Evolutionary conservation across 2,113 vertebrate species (phyloP).

Genomic region (Dascyllus trimaculatus): DNA sequence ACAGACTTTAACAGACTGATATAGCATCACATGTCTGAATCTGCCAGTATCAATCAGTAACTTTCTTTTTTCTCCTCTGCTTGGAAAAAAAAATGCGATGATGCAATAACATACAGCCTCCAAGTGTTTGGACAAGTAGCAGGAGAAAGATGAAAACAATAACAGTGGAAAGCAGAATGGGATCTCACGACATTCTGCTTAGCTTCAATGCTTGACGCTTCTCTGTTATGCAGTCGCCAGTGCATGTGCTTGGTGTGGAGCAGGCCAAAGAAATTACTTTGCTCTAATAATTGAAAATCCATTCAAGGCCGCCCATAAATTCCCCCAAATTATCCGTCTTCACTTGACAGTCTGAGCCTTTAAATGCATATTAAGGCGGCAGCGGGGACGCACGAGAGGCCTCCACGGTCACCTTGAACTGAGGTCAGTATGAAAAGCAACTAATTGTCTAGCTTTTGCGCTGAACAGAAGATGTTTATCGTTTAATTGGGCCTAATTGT

Average conservation of each 20-base stretch:
- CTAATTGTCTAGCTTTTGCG: conserved; percentile 24
- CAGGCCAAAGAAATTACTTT: conserved; percentile 19
- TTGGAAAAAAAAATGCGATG: too few relatives aligned
- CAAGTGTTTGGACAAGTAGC: too few relatives aligned
- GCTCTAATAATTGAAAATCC: conserved; percentile 21
- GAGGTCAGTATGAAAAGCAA: conserved; percentile 52
- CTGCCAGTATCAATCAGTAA: too few relatives aligned
- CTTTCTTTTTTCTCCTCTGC: too few relatives aligned
- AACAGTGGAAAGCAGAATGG: too few relatives aligned
- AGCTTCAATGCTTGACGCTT: too few relatives aligned
- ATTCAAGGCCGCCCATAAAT: conserved; percentile 31
- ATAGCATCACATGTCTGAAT: too few relatives aligned
- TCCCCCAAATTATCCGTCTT: conserved; percentile 34
- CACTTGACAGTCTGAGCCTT: conserved; percentile 23
- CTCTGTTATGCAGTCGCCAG: conserved; percentile 13
- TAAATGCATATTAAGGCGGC: conserved; percentile 16
- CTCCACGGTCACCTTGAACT: conserved; percentile 66
- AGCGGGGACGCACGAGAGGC: background rate
- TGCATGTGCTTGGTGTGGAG: conserved; percentile 9
- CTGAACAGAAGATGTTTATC: conserved; percentile 36
- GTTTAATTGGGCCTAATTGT: conserved; percentile 14
- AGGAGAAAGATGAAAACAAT: too few relatives aligned
- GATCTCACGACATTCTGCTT: too few relatives aligned
- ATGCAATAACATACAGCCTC: too few relatives aligned
- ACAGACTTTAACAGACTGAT: too few relatives aligned